Percentiles rank a stretch among this genome's conserved stretches.
Evolutionary conservation across 1,140 invertebrate species (phyloP).

Genomic region (Lasaia peninsularis): DNA sequence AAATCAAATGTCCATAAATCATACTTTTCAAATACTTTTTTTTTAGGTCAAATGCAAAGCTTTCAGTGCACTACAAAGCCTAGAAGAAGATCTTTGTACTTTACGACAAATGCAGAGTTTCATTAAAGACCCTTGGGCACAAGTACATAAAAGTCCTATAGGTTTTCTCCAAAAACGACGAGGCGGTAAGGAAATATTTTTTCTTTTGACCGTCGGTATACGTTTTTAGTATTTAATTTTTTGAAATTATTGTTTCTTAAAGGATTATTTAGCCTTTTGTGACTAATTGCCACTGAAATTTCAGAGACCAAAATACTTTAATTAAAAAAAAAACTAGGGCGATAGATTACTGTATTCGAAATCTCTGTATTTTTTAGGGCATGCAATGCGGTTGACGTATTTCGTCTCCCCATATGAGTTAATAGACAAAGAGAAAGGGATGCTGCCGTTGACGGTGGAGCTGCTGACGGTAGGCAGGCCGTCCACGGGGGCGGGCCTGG

Average conservation of each 20-base stretch:
- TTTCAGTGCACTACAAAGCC: conserved; percentile 92
- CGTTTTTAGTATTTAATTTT: not conserved
- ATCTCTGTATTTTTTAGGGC: no score
- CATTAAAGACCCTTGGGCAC: conserved; percentile 90
- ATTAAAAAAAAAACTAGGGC: no score
- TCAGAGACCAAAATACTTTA: no score
- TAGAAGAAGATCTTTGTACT: conserved; percentile 93
- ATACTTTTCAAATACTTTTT: not conserved
- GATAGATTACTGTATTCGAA: not conserved
- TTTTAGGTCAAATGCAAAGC: conserved; percentile 90
- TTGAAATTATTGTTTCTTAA: no score
- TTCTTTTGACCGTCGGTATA: not conserved
- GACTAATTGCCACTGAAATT: no score
- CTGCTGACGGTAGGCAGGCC: conserved; percentile 77
- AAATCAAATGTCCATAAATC: no score
- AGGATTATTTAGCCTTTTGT: no score
- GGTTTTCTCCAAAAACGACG: conserved; percentile 87
- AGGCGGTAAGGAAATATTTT: conserved; percentile 78
- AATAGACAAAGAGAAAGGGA: conserved; percentile 86
- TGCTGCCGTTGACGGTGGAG: conserved; percentile 86
- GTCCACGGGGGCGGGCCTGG: conserved; percentile 44
- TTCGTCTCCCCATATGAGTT: conserved; percentile 97
- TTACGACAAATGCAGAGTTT: conserved; percentile 87
- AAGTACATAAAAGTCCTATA: conserved; percentile 93
- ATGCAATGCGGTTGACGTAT: conserved; percentile 95